These are phyloP conservation scores for Lutjanus argentimaculatus DNA, from an alignment of 2,797 vertebrate species.

Conservation along the genomic window DNA sequence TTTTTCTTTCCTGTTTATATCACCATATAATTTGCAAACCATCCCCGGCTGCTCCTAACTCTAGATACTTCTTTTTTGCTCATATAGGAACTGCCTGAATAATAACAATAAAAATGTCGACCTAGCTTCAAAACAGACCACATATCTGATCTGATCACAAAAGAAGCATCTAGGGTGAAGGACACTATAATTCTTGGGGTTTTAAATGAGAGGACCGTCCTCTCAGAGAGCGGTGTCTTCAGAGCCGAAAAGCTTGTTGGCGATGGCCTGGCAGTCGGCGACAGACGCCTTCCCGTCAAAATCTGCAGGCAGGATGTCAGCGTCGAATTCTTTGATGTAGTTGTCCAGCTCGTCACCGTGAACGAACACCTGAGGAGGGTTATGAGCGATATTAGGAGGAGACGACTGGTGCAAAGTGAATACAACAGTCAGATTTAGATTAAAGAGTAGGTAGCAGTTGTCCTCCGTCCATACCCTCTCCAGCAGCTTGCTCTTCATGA, in stretches of 20 bases:
- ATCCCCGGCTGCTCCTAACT: conserved; percentile 42
- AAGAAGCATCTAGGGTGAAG: conserved; percentile 47
- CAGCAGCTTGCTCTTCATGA: conserved; percentile 98
- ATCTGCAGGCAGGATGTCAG: conserved; percentile 91
- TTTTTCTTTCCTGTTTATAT: conserved; percentile 33
- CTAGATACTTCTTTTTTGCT: conserved; percentile 48
- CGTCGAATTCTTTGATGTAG: conserved; percentile 92
- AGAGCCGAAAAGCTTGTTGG: conserved; percentile 92
- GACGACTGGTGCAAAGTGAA: neutral
- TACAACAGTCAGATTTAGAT: neutral
- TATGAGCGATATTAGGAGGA: conserved; percentile 10
- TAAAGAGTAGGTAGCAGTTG: neutral
- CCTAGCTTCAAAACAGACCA: conserved; percentile 50
- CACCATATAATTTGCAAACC: conserved; percentile 27
- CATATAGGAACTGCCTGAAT: conserved; percentile 32
- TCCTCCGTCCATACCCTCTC: conserved; percentile 87
- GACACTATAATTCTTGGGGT: conserved; percentile 34
- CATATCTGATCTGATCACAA: conserved; percentile 33
- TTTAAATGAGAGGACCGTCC: neutral
- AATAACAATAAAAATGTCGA: conserved; percentile 26
- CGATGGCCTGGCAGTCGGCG: conserved; percentile 87
- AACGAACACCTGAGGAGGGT: conserved; percentile 89
- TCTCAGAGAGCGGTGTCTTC: conserved; percentile 93
- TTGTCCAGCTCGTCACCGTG: conserved; percentile 93
- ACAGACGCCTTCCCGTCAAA: conserved; percentile 92